A percentile compares a stretch with the other conserved stretches of the same genome.
Evolutionary conservation across 1,140 invertebrate species (phyloP).

Genomic region (Tribolium madens): DNA sequence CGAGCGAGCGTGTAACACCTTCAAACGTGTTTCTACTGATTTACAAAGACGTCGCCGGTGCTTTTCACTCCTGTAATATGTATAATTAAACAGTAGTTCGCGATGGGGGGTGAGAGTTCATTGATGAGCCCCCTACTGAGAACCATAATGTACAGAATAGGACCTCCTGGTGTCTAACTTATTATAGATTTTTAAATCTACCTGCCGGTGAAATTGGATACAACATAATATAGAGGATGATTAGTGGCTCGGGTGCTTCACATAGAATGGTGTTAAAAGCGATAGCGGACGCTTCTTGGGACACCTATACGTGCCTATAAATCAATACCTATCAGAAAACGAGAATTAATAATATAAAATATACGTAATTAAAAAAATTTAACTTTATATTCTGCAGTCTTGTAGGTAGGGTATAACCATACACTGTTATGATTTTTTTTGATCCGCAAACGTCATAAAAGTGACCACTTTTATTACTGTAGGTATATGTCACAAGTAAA

Average conservation of each 20-base stretch:
- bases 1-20: constrained; percentile 41
- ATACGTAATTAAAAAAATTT: too few relatives aligned
- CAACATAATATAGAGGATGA: constrained; percentile 22
- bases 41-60: constrained; percentile 46
- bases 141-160: constrained; percentile 21
- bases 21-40: constrained; percentile 23
- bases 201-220: constrained; percentile 39
- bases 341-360: too few relatives aligned
- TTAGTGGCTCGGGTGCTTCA: background rate
- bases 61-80: constrained; percentile 45
- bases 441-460: too few relatives aligned
- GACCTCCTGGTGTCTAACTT: constrained; percentile 20
- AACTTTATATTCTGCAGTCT: too few relatives aligned
- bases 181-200: constrained; percentile 40
- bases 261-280: background rate
- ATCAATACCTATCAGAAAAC: too few relatives aligned
- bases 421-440: too few relatives aligned
- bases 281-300: background rate
- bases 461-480: too few relatives aligned
- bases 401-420: too few relatives aligned
- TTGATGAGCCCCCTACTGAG: constrained; percentile 38
- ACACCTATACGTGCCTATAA: background rate
- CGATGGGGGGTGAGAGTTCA: constrained; percentile 32
- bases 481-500: too few relatives aligned
- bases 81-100: constrained; percentile 57